phyloP scores from a whole-genome alignment of 2,113 vertebrate species.

The Anolis sagrei region DNA sequence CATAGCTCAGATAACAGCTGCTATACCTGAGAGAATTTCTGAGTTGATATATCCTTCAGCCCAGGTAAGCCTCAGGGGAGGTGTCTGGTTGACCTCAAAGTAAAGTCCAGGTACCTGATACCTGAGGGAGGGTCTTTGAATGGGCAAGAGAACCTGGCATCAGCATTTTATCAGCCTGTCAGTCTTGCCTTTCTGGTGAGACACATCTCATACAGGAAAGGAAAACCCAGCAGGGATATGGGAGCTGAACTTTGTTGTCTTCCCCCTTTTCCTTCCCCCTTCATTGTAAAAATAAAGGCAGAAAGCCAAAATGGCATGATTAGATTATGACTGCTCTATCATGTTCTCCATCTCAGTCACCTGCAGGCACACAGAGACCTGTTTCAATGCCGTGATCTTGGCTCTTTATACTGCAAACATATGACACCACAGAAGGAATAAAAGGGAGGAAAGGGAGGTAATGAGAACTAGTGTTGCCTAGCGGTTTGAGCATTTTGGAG shows the following conservation, averaged over 20 bases:
- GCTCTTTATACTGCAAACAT: constrained; percentile 67
- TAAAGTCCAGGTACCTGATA: constrained; percentile 87
- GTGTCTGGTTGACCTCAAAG: constrained; percentile 92
- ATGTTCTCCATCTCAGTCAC: constrained; percentile 74
- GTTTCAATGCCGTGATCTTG: constrained; percentile 69
- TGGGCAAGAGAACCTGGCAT: constrained; percentile 79
- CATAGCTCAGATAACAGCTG: constrained; percentile 89
- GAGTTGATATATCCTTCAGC: constrained; percentile 77
- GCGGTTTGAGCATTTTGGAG: too few species aligned
- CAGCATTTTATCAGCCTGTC: constrained; percentile 83
- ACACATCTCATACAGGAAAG: constrained; percentile 72
- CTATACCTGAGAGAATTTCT: constrained; percentile 81
- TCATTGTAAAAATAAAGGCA: constrained; percentile 77
- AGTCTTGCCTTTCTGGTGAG: constrained; percentile 72
- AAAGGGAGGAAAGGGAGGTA: constrained; percentile 59
- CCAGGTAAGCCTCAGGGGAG: constrained; percentile 86
- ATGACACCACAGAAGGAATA: constrained; percentile 53
- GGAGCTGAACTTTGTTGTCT: constrained; percentile 74
- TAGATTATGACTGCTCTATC: constrained; percentile 73
- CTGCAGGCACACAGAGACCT: constrained; percentile 66
- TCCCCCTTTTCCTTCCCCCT: constrained; percentile 5
- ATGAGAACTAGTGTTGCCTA: too few species aligned
- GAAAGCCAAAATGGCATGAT: constrained; percentile 76
- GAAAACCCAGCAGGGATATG: constrained; percentile 71
- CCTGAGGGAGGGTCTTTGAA: constrained; percentile 89